These are phyloP conservation scores for Watsonalla binaria DNA, from an alignment of 2,888 invertebrate genomes.

Conservation along the genomic window DNA sequence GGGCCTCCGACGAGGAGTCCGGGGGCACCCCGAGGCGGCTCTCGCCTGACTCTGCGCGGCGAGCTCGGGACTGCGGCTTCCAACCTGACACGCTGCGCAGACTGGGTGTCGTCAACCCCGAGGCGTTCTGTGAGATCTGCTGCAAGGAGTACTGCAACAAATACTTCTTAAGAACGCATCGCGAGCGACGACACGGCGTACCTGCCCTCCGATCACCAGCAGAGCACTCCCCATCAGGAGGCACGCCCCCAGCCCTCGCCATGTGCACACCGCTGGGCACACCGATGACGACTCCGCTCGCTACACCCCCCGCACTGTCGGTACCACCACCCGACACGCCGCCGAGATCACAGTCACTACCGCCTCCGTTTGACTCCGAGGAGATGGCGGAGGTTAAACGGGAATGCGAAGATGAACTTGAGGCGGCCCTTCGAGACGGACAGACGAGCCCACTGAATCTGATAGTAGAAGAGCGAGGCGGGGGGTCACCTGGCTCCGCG, in stretches of 20 bases:
- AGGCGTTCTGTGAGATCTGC: slow-evolving; percentile 96
- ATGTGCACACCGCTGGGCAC: slow-evolving; percentile 88
- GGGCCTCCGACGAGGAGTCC: slow-evolving; percentile 67
- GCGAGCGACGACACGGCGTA: slow-evolving; percentile 95
- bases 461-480: slow-evolving; percentile 83
- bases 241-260: slow-evolving; percentile 77
- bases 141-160: slow-evolving; percentile 96
- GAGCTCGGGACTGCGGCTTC: slow-evolving; percentile 84
- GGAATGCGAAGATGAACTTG: slow-evolving; percentile 64
- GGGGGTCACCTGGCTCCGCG: slow-evolving; percentile 80
- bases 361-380: slow-evolving; percentile 50
- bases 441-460: slow-evolving; percentile 89
- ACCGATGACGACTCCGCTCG: slow-evolving; percentile 86
- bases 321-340: slow-evolving; percentile 86
- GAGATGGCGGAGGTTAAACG: slow-evolving; percentile 75
- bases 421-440: slow-evolving; percentile 72
- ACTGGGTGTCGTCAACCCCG: slow-evolving; percentile 89
- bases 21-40: slow-evolving; percentile 77
- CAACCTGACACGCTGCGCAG: slow-evolving; percentile 85
- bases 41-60: slow-evolving; percentile 80
- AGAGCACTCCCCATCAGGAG: slow-evolving; percentile 72
- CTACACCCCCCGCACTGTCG: slow-evolving; percentile 80
- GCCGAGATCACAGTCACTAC: slow-evolving; percentile 50
- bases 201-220: slow-evolving; percentile 58
- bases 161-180: slow-evolving; percentile 94